Evolutionary conservation across 2,113 vertebrate genomes (phyloP).

Genomic region (Vanacampus margaritifer): DNA sequence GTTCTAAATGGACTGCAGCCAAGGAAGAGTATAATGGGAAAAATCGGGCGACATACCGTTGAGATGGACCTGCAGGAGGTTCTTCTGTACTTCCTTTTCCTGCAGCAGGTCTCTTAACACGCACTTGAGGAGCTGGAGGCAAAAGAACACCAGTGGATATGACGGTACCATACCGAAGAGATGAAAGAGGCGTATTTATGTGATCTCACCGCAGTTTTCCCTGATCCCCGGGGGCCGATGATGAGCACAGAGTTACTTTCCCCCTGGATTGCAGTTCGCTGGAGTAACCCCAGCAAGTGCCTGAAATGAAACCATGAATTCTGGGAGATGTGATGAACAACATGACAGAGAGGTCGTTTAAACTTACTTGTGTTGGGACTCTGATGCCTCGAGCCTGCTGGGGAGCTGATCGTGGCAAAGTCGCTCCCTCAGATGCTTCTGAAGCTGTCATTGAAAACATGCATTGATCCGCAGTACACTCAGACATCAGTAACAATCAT

Average conservation of each 20-base stretch:
- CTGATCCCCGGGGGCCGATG: slow-evolving; percentile 87
- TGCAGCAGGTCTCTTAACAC: slow-evolving; percentile 81
- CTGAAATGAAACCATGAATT: slow-evolving; percentile 62
- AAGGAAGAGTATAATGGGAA: not conserved
- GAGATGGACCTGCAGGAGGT: slow-evolving; percentile 85
- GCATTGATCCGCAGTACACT: not conserved
- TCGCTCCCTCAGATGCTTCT: slow-evolving; percentile 80
- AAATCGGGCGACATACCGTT: slow-evolving; percentile 69
- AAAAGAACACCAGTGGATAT: not conserved
- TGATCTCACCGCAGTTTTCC: slow-evolving; percentile 83
- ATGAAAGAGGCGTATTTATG: not conserved
- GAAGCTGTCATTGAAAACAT: slow-evolving; percentile 68
- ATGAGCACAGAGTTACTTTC: slow-evolving; percentile 95
- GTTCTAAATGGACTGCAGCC: not conserved
- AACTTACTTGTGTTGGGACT: slow-evolving; percentile 85
- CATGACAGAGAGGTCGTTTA: not conserved
- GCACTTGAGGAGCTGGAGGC: slow-evolving; percentile 78
- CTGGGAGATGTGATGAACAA: not conserved
- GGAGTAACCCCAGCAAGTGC: slow-evolving; percentile 88
- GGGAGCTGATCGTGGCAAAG: slow-evolving; percentile 74
- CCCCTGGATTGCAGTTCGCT: slow-evolving; percentile 81
- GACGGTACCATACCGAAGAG: not conserved
- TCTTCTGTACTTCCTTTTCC: slow-evolving; percentile 74
- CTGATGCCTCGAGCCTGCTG: slow-evolving; percentile 73
- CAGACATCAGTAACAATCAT: not conserved